Base-by-base conservation (phyloP, 2,888 invertebrate genomes). In the Apamea monoglypha region DNA sequence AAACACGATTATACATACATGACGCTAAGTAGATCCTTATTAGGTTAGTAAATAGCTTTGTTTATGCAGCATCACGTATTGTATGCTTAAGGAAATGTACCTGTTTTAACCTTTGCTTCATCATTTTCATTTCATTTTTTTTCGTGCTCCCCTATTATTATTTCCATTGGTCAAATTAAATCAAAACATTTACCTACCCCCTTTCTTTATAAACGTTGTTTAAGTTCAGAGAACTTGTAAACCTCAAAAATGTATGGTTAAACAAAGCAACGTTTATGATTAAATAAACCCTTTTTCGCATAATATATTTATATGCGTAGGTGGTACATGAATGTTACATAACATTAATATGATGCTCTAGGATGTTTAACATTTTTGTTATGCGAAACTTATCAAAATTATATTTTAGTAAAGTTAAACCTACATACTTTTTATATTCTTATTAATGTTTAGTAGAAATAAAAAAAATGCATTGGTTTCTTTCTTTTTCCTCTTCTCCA, bases 1-100 rank as follows among this genome's bases (percentile, higher is more conserved):
- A 21, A 75, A 68, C 14, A 80, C 2, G 32, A 67, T 74, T 36
- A 81, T 32, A 61, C 67, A 74, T 32, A 61, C 75, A 56, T n/a
- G 18, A 47, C 6, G 25, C 10, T 53, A 50, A 50, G 18, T 21
- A 63, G 18, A 75, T 82, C 68, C 76, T 69, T 69, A 75, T 47
- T 44, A 47, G n/a, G 5, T 40, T 25, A 3, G 76, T 68, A 61
- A n/a, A 50, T 32, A 79, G 32, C 63, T 69, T 70, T 50, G 59
- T 64, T 64, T 53, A 50, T 10, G 47, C 36, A 25, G 5, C 32
- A 44, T n/a, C 18, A 32, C 7, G 40, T 36, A 36, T 36, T 40
- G 53, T 7, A 72, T 5, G 29, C 10, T 53, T 78, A 21, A 44
- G 25, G 32, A 64, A 21, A 56, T 32, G 8, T 4, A 16, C 10